Evolutionary conservation across 2,888 invertebrate species (phyloP), one percentile per base, ranked within the genome.

Genomic region (Drosophila gaucha): DNA sequence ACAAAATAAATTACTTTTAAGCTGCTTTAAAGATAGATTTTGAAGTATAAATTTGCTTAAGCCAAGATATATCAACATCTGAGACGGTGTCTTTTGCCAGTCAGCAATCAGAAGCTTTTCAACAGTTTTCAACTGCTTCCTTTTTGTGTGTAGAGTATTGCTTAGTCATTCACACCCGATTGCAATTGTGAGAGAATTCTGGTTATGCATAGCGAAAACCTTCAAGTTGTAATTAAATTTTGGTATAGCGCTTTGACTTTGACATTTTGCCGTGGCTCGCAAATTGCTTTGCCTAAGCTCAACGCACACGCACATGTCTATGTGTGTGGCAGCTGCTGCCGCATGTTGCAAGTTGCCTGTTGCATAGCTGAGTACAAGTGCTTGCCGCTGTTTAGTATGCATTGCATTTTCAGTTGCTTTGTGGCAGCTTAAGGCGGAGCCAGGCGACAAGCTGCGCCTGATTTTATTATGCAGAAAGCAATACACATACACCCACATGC

Each of bases 401-500:
- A 85, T 85, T 85, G 80, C 86, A 78, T 78, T 86, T 69, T 57
- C 59, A 60, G 59, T 52, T 39, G 44, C 60, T 71, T 74, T 80
- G 78, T 67, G 78, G 47, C 66, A 69, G 58, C 50, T 59, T 66
- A 66, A 62, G 74, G 54, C 50, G 31, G 46, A 31, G 33, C 16
- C 28, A 55, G 62, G 56, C 78, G 64, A 76, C 78, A 76, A 66
- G 63, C 66, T 67, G 54, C 67, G 33, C 43, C 57, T 69, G 73
- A 77, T 79, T 84, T 85, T 85, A 72, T 82, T 85, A 85, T 85
- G 84, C 84, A 79, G 64, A 68, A 86, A 84, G 80, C 67, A 79
- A 78, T 64, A 69, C 59, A n/a, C 31, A 44, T 28, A 30, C 39
- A 49, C 35, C 38, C 59, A 16, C 41, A 8, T n/a, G n/a, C n/a